Percentiles rank a stretch among this genome's conserved stretches.
These are phyloP conservation scores for Tragelaphus imberbis DNA, from an alignment of 2,113 vertebrate genomes.

Conservation along the genomic window DNA sequence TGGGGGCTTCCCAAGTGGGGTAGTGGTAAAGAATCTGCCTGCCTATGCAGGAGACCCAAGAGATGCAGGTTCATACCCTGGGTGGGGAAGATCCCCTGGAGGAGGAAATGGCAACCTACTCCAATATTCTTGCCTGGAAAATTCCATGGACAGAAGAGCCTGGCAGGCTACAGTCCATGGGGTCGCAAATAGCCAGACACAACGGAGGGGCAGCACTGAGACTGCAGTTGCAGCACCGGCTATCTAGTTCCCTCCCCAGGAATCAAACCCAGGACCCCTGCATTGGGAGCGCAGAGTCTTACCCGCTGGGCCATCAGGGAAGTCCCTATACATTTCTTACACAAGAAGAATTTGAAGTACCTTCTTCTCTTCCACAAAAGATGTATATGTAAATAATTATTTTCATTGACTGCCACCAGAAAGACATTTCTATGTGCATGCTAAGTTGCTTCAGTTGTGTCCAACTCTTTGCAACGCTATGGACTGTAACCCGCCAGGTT, in stretches of 20 bases:
- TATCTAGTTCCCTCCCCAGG: not conserved
- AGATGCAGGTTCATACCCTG: not conserved
- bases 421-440: not conserved
- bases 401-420: not conserved
- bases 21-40: not conserved
- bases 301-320: not conserved
- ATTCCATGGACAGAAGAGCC: not conserved
- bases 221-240: accelerated
- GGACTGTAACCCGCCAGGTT: not conserved
- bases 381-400: not conserved
- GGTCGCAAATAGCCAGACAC: not conserved
- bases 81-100: not conserved
- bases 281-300: not conserved
- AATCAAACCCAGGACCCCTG: not conserved
- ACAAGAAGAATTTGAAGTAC: not conserved
- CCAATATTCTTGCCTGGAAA: not conserved
- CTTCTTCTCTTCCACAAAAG: not conserved
- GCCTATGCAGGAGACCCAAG: not conserved
- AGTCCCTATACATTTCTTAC: not conserved
- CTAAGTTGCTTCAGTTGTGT: not conserved
- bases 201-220: not conserved
- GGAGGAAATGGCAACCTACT: not conserved
- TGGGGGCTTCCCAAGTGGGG: not conserved
- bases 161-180: not conserved
- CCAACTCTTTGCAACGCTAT: not conserved